Evolutionary conservation across 2,113 vertebrate species (phyloP), one percentile per base, ranked within the genome.

Genomic region (Emydura subglobosa): DNA sequence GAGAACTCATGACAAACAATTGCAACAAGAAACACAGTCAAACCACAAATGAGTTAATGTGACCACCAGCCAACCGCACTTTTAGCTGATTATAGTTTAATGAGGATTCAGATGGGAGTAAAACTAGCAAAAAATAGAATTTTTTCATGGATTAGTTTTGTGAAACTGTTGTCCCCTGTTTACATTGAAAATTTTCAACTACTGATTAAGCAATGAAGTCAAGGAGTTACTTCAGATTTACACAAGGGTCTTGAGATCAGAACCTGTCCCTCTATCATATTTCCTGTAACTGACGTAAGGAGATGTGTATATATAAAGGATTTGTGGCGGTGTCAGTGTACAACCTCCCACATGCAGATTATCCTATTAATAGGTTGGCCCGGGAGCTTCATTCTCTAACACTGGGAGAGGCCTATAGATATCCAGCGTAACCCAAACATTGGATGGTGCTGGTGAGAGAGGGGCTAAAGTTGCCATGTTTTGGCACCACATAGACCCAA

Each of bases 11-110:
- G 1, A 0, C 44, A 83, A 92, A 72, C 25, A 91, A 92, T 93
- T 96, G 87, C 83, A 83, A 88, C 47, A 86, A 39, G 80, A 87
- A 61, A 95, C 91, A 91, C 65, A 19, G 19, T 95, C 78, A 94
- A 96, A 65, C 79, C 91, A 93, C 93, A 94, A 93, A 94, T 16
- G 50, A 94, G 39, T 29, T 95, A 83, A 14, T 72, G 68, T n/a
- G 49, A 94, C 72, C 51, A 91, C 80, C 27, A 95, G 53, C 3
- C 1, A 95, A 86, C 94, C 93, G 39, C 92, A 97, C 92, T 68
- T 4, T 27, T 59, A 59, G 57, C 44, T 86, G 76, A 39, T 42
- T 87, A 51, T 31, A 90, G 42, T 87, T 94, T 89, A 87, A 96
- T 90, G 61, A 96, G 89, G 57, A 59, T 59, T 59, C 57, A 59